Evolutionary conservation across 35 echinoderm and acorn worm species (phyloP).

Genomic region (Nesometra sesokonis): DNA sequence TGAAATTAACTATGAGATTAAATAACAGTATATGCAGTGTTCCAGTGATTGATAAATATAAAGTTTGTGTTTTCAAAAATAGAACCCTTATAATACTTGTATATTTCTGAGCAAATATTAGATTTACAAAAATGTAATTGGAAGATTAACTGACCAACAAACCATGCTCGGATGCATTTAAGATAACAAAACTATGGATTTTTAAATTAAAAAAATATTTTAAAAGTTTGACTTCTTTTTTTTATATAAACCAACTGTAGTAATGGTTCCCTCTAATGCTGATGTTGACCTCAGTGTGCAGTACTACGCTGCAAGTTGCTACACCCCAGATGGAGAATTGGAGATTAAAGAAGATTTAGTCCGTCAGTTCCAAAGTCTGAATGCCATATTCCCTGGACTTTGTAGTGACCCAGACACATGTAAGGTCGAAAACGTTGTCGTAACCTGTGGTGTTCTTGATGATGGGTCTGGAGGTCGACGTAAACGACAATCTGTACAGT

Average conservation of each 20-base stretch:
- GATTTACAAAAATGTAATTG: too few species aligned
- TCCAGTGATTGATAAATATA: too few species aligned
- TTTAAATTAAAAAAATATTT: too few species aligned
- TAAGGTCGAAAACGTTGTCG: slow-evolving; percentile 19
- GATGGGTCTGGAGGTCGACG: not conserved
- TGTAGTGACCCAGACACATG: slow-evolving; percentile 8
- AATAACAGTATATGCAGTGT: too few species aligned
- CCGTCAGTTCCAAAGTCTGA: not conserved
- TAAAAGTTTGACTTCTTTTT: not conserved
- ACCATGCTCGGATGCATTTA: too few species aligned
- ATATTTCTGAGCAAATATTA: too few species aligned
- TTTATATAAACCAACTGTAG: not conserved
- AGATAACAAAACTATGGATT: too few species aligned
- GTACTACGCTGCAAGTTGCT: slow-evolving; percentile 20
- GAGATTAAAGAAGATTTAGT: slow-evolving; percentile 26
- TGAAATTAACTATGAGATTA: too few species aligned
- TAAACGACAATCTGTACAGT: not conserved
- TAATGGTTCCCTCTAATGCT: not conserved
- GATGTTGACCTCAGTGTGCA: slow-evolving; percentile 4
- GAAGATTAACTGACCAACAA: too few species aligned
- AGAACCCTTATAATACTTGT: too few species aligned
- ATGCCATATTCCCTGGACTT: not conserved
- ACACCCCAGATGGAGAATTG: not conserved
- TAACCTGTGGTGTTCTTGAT: slow-evolving; percentile 5
- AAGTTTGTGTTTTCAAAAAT: too few species aligned